Evolutionary conservation across 2,797 vertebrate genomes (phyloP).

Genomic region (Amblyraja radiata): DNA sequence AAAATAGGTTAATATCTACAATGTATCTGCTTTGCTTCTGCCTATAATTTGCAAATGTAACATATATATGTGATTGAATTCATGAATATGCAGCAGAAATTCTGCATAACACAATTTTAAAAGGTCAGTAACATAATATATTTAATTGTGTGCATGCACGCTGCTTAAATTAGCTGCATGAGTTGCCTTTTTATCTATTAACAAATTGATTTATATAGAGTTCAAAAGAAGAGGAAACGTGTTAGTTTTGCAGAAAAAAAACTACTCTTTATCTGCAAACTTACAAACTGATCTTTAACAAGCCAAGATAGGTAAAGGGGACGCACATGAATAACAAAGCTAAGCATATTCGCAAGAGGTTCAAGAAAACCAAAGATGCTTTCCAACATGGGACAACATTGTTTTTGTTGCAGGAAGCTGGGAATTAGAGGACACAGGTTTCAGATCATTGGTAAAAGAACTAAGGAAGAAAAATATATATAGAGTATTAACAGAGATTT

Average conservation of each 20-base stretch:
- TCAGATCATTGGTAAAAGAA: slow-evolving; percentile 5
- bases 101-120: slow-evolving; percentile 14
- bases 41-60: slow-evolving; percentile 26
- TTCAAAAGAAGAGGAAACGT: slow-evolving; percentile 1
- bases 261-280: background rate
- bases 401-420: background rate
- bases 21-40: slow-evolving; percentile 29
- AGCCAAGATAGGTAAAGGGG: background rate
- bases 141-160: background rate
- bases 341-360: background rate
- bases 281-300: slow-evolving; percentile 15
- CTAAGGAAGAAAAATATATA: background rate
- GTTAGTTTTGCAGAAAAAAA: background rate
- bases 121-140: slow-evolving; percentile 30
- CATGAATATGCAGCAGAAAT: background rate
- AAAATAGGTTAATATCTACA: background rate
- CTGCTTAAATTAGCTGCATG: slow-evolving; percentile 24
- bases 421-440: background rate
- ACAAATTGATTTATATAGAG: slow-evolving; percentile 21
- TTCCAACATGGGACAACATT: background rate
- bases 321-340: background rate
- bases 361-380: background rate
- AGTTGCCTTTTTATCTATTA: slow-evolving; percentile 21
- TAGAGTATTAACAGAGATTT: background rate
- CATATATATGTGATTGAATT: slow-evolving; percentile 16